These are phyloP conservation scores for Tachycineta bicolor DNA, from an alignment of 2,113 vertebrate species.

Conservation along the genomic window DNA sequence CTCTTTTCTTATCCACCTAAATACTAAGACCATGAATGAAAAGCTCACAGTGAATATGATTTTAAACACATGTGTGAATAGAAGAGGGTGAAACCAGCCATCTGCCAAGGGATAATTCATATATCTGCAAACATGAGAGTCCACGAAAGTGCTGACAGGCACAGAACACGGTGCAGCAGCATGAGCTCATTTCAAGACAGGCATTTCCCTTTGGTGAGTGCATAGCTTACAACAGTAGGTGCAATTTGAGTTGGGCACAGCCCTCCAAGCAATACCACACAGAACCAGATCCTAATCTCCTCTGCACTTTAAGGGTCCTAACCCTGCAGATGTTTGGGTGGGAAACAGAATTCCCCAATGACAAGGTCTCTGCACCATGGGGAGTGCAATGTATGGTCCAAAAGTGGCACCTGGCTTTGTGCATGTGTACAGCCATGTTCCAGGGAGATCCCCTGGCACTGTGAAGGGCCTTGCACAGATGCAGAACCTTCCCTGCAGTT, in stretches of 20 bases:
- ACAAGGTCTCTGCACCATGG: neutral
- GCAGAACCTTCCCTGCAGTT: neutral
- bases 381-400: neutral
- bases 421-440: neutral
- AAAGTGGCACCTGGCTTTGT: neutral
- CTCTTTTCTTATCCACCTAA: neutral
- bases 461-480: neutral
- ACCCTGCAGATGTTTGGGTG: neutral
- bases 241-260: neutral
- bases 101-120: conserved; percentile 49
- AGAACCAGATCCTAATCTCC: conserved; percentile 48
- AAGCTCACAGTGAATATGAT: neutral
- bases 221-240: neutral
- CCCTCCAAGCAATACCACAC: conserved; percentile 36
- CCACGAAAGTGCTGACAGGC: conserved; percentile 37
- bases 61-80: neutral
- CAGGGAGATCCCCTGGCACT: neutral
- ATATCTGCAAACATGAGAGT: neutral
- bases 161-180: neutral
- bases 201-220: conserved; percentile 23
- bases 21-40: neutral
- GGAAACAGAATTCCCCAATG: neutral
- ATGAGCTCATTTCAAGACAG: conserved; percentile 44
- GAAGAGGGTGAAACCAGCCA: neutral
- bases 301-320: neutral